Base-by-base conservation (phyloP, 1,140 invertebrate species). In the Zaprionus davidi region DNA sequence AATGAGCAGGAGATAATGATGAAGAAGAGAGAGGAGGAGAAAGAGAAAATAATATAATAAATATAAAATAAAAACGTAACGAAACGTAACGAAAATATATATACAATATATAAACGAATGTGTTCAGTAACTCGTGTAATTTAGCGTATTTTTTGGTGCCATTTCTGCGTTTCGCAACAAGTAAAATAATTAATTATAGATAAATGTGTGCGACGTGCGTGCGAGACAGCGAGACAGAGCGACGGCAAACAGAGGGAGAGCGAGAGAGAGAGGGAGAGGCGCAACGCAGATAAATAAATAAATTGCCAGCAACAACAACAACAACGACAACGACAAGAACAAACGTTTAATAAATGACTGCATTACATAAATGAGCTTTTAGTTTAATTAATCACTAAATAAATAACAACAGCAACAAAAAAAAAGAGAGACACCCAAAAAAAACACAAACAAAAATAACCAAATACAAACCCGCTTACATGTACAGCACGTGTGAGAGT, bases 151-250 rank as follows among this genome's bases (percentile, higher is more conserved):
- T 78, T 83, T 72, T 76, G 71, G 64, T 74, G 69, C 72, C 74
- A 62, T 56, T 60, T 67, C 53, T 55, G 75, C 63, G 56, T 63
- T 74, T 73, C 65, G 68, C 84, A 87, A 87, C 84, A 87, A 87
- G 84, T 87, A 87, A 87, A 88, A 88, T 87, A 87, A 87, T 87
- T 87, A 87, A 87, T 87, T 87, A 88, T 87, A 87, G 84, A 90
- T 87, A 90, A 88, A 84, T 88, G 78, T 81, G 77, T 82, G 79
- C 7, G 68, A 74, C 75, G 82, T 83, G 80, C 77, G 74, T 68
- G 79, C 62, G 76, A 34, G 31, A 34, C 31, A 51, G 38, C 26
- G 46, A 51, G 55, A 41, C 28, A 34, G 28, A 28, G 46, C n/a
- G 38, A 68, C 31, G 31, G 56, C 41, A 41, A 15, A 15, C 38